phyloP scores from a whole-genome alignment of 2,797 vertebrate genomes.

The Sternotherus odoratus region DNA sequence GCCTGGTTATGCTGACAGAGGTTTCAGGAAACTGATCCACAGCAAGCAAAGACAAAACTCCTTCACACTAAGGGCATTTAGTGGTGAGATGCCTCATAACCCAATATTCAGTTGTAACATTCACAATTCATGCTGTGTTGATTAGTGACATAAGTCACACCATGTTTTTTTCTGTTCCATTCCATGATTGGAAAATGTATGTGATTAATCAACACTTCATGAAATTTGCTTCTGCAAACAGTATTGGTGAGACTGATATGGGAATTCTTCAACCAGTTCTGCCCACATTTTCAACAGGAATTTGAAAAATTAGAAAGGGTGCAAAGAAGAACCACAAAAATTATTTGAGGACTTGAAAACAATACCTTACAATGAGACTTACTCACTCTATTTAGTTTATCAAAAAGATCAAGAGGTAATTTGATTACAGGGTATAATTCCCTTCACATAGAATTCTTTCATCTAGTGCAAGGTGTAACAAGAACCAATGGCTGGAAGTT shows the following conservation, averaged over 20 bases:
- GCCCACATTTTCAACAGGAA: constrained; percentile 15
- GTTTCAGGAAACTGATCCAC: background rate
- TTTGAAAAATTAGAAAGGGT: background rate
- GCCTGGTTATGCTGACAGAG: background rate
- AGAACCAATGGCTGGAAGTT: constrained; percentile 1
- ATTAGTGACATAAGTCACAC: rapidly evolving
- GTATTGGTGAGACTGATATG: constrained; percentile 14
- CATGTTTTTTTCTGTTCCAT: background rate
- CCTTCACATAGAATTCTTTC: background rate
- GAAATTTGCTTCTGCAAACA: constrained; percentile 57
- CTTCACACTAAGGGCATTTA: background rate
- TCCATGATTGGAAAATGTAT: constrained; percentile 42
- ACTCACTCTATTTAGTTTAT: background rate
- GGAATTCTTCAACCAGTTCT: constrained; percentile 51
- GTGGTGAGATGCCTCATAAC: background rate
- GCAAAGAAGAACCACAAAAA: background rate
- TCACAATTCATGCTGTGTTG: background rate
- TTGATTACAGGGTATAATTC: background rate
- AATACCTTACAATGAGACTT: background rate
- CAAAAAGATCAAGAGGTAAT: constrained; percentile 25
- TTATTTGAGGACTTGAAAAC: background rate
- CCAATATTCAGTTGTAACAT: background rate
- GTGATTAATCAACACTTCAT: constrained; percentile 60
- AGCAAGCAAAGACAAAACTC: background rate
- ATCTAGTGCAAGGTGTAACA: background rate